Evolutionary conservation across 2,888 invertebrate genomes (phyloP).

Genomic region (Ferrisia virgata): DNA sequence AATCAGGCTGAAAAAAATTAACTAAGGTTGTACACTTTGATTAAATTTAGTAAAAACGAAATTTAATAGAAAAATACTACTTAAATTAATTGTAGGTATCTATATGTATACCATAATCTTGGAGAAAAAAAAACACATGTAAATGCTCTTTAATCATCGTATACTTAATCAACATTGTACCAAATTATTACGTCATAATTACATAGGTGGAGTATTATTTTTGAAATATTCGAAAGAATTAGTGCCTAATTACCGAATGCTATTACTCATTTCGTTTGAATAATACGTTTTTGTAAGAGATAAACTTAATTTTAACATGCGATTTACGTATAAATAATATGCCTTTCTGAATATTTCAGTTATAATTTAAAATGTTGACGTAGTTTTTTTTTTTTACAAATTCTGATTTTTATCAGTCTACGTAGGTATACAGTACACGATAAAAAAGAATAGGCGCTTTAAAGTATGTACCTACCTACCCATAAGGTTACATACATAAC

Average conservation of each 20-base stretch:
- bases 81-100: neutral
- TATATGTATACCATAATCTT: neutral
- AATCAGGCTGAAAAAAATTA: no score
- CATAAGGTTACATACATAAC: neutral
- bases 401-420: constrained; percentile 9
- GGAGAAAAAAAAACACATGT: neutral
- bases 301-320: constrained; percentile 28
- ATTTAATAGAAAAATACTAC: no score
- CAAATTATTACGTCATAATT: constrained; percentile 8
- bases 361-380: neutral
- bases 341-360: neutral
- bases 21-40: no score
- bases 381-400: constrained; percentile 22
- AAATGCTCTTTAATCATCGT: neutral
- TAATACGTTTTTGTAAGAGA: neutral
- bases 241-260: neutral
- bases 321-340: constrained; percentile 21
- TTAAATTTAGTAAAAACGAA: no score
- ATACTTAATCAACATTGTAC: neutral
- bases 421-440: neutral
- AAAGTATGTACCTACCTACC: neutral
- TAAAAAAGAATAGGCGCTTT: neutral
- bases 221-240: neutral
- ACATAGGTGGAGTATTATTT: neutral
- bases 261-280: neutral